phyloP scores from a whole-genome alignment of 2,113 vertebrate genomes.

The Mesembrinibis cayennensis region DNA sequence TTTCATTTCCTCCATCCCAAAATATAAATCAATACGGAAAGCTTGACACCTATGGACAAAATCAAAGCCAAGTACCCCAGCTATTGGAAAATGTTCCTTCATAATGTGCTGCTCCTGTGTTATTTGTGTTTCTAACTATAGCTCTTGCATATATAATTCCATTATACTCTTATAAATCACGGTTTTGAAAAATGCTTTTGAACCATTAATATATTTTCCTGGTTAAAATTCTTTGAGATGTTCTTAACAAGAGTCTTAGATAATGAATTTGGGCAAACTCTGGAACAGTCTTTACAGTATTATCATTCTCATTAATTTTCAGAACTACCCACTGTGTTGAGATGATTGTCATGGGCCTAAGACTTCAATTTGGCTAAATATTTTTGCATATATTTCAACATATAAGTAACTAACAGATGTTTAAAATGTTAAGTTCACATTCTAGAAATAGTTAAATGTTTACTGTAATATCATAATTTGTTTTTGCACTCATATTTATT shows the following conservation, averaged over 20 bases:
- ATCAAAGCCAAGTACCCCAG: slow-evolving; percentile 24
- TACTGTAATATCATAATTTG: slow-evolving; percentile 69
- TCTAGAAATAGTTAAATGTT: slow-evolving; percentile 73
- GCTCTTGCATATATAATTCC: slow-evolving; percentile 82
- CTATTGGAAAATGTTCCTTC: slow-evolving; percentile 43
- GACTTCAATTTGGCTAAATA: slow-evolving; percentile 98
- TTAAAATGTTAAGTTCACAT: slow-evolving; percentile 76
- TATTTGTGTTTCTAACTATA: slow-evolving; percentile 73
- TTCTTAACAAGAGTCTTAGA: slow-evolving; percentile 96
- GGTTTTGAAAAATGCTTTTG: slow-evolving; percentile 85
- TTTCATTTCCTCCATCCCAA: slow-evolving; percentile 5
- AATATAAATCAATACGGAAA: slow-evolving; percentile 32
- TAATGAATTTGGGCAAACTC: slow-evolving; percentile 99
- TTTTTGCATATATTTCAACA: slow-evolving; percentile 85
- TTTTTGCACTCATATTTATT: slow-evolving; percentile 64
- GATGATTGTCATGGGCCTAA: slow-evolving; percentile 99
- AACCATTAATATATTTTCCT: slow-evolving; percentile 87
- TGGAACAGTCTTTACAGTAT: slow-evolving; percentile 99
- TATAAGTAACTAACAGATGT: slow-evolving; percentile 81
- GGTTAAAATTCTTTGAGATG: slow-evolving; percentile 93
- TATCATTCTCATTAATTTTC: slow-evolving; percentile 99
- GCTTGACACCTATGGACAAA: slow-evolving; percentile 40
- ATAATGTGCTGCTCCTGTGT: slow-evolving; percentile 46
- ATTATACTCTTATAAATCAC: slow-evolving; percentile 84
- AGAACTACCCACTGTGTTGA: slow-evolving; percentile 97